Evolutionary conservation across 2,113 vertebrate species (phyloP).

Genomic region (Silurus meridionalis): DNA sequence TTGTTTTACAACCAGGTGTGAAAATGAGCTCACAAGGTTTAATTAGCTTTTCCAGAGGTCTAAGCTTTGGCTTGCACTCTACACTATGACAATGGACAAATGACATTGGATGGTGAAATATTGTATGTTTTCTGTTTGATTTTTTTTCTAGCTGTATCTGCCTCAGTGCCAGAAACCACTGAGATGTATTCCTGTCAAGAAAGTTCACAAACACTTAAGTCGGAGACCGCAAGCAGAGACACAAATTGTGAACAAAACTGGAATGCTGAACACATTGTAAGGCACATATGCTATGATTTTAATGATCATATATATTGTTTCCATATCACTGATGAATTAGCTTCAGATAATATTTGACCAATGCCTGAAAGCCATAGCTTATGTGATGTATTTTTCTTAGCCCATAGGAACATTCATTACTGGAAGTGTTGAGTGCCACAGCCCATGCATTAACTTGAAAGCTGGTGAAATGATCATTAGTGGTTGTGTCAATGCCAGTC

Average conservation of each 20-base stretch:
- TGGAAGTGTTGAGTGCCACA: rapidly evolving
- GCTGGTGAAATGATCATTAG: constrained; percentile 24
- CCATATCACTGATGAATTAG: too few relatives aligned
- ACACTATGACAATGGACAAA: not conserved
- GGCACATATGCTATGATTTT: not conserved
- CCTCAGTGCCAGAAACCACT: constrained; percentile 2
- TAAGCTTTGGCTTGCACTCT: not conserved
- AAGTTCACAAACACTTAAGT: not conserved
- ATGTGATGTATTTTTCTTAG: constrained; percentile 40
- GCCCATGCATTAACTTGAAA: constrained; percentile 48
- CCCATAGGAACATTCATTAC: not conserved
- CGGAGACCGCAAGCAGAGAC: not conserved
- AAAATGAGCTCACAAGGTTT: not conserved
- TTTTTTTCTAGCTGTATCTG: constrained; percentile 5
- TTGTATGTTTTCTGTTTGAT: not conserved
- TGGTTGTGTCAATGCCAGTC: constrained; percentile 22
- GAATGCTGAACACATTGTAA: not conserved
- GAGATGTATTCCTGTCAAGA: not conserved
- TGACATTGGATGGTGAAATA: not conserved
- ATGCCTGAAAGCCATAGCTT: not conserved
- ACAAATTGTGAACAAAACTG: constrained; percentile 16
- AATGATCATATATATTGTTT: not conserved
- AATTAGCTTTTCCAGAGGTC: not conserved
- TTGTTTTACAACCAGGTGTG: too few relatives aligned
- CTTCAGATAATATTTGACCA: not conserved